Conservation (phyloP, 2,888 invertebrate species). For the Arge pagana region DNA sequence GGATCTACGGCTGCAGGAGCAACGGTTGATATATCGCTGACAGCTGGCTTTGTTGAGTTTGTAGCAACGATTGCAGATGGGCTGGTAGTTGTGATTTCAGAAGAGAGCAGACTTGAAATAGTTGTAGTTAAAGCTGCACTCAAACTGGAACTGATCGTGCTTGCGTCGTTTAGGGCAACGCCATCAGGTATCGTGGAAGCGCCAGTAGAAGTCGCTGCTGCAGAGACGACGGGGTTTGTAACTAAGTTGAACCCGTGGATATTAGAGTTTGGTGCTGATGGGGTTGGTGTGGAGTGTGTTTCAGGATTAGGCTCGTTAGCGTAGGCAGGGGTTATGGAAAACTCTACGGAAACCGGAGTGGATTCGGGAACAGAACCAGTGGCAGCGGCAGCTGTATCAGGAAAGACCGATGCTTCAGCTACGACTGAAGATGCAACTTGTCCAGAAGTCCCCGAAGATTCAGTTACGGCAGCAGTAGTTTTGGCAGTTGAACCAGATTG, state of each 20-base stretch:
- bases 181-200: neutral
- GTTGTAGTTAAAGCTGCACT: slow-evolving; percentile 6
- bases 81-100: neutral
- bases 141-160: neutral
- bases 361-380: neutral
- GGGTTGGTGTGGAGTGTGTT: too few species aligned
- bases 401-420: neutral
- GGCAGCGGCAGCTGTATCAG: neutral
- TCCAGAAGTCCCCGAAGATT: neutral
- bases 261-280: too few species aligned
- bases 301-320: neutral
- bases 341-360: neutral
- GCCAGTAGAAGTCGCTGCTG: neutral
- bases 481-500: neutral
- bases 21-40: too few species aligned
- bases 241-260: too few species aligned
- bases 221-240: neutral
- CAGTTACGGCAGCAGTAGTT: neutral
- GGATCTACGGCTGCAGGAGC: too few species aligned
- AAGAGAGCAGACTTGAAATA: neutral
- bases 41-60: too few species aligned
- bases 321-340: neutral
- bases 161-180: neutral
- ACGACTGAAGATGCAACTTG: neutral
- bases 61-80: neutral